Evolutionary conservation across 2,113 vertebrate genomes (phyloP).

Genomic region (Mesocricetus auratus): DNA sequence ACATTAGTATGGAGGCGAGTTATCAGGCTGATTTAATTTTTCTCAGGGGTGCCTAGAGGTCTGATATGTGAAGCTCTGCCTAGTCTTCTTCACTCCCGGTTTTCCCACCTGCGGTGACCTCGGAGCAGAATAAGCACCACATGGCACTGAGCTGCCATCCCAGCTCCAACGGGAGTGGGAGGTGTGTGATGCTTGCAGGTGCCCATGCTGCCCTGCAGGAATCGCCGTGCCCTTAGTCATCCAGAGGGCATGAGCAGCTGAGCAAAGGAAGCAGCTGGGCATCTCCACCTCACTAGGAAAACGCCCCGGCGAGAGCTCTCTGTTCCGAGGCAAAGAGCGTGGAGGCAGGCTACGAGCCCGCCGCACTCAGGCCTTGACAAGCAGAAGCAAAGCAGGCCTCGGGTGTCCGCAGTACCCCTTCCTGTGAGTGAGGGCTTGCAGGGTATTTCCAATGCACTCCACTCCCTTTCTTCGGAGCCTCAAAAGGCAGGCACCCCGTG

Average conservation of each 20-base stretch:
- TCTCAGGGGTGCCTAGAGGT: neutral
- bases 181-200: too few relatives aligned
- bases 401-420: fast-evolving
- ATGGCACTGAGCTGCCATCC: fast-evolving
- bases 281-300: too few relatives aligned
- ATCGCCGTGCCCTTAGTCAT: neutral
- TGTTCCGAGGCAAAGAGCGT: neutral
- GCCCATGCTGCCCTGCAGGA: too few relatives aligned
- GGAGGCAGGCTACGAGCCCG: too few relatives aligned
- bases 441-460: neutral
- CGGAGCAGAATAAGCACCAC: neutral
- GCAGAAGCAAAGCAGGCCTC: neutral
- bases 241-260: neutral
- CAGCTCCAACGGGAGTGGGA: neutral
- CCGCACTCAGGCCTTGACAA: too few relatives aligned
- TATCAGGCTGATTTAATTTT: too few relatives aligned
- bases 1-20: neutral
- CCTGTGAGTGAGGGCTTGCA: too few relatives aligned
- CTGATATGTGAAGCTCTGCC: neutral
- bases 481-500: neutral
- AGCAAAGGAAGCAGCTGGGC: neutral
- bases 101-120: fast-evolving
- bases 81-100: neutral
- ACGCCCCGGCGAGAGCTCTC: neutral
- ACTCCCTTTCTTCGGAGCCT: neutral